Base-by-base conservation (phyloP, 64 coral and sea anemone genomes). In the Montipora foliosa region DNA sequence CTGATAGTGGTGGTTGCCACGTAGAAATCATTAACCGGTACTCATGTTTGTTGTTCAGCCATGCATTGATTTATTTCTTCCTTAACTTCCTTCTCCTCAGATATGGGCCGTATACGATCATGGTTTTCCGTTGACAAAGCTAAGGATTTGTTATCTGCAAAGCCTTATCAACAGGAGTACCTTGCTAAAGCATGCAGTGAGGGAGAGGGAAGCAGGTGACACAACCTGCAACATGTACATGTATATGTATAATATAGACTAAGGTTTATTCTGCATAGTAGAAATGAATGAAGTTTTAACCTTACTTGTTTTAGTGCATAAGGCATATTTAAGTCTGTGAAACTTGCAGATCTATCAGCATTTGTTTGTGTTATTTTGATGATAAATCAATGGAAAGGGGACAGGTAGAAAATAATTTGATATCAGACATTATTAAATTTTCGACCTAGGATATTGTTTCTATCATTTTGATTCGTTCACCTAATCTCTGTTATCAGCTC, bases 111-210 rank as follows among this genome's bases (percentile, higher is more conserved):
- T 20, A 97, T 61, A 70, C 77, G 95, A 12, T 87, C 93, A 64
- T 97, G 95, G 95, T 97, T 97, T 89, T 74, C 95, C 47, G 75
- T 94, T 37, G 95, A 97, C 12, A 94, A 83, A 49, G 95, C 95
- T 20, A 82, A 88, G 5, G 67, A 75, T 17, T 47, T 94, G 45
- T 84, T 97, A 48, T 58, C 89, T 3, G 89, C 79, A 49, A 94
- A 95, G 60, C 95, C 95, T 13, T 79, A 94, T 53, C 95, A 97
- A 17, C 93, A 84, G 19, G 44, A 74, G 69, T 97, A 95, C 21
- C 57, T 97, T 8, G 76, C 72, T 13, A 86, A 94, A 89, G 95
- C 95, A n/a, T 91, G 78, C 49, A 88, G 76, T 15, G 82, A 70
- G 51, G 92, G 68, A 6, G 10, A 71, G 14, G 68, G 68, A 5